phyloP scores from a whole-genome alignment of 2,888 invertebrate genomes.

The Emmelina monodactyla region DNA sequence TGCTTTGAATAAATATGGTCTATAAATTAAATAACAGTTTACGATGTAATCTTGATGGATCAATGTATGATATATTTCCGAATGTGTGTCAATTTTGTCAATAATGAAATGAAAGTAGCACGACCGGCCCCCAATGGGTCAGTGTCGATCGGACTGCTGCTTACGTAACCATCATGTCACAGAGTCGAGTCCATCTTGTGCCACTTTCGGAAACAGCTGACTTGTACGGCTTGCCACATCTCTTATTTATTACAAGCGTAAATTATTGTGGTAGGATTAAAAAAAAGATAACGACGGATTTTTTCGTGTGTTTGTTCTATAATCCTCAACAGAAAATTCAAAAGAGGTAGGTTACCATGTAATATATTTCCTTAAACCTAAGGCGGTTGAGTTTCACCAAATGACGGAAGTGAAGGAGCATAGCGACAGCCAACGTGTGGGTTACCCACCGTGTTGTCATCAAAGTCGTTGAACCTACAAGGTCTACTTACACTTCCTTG shows the following conservation, averaged over 20 bases:
- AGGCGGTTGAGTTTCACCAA: slow-evolving; percentile 44
- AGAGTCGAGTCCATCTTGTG: slow-evolving; percentile 37
- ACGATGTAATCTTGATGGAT: too few relatives aligned
- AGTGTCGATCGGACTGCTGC: slow-evolving; percentile 43
- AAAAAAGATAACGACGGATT: too few relatives aligned
- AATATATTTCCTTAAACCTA: too few relatives aligned
- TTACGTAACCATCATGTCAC: slow-evolving; percentile 52
- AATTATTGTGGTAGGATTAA: too few relatives aligned
- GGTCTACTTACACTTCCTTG: slow-evolving; percentile 41
- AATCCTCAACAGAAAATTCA: too few relatives aligned
- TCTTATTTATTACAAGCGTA: slow-evolving; percentile 14
- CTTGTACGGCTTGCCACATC: slow-evolving; percentile 14
- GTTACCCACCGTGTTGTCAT: slow-evolving; percentile 24
- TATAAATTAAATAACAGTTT: too few relatives aligned
- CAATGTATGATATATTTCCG: too few relatives aligned
- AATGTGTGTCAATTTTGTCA: too few relatives aligned
- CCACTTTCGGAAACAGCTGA: slow-evolving; percentile 32
- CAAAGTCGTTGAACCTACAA: slow-evolving; percentile 46
- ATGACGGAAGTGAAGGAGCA: slow-evolving; percentile 35
- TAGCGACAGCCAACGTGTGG: slow-evolving; percentile 22
- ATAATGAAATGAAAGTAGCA: slow-evolving; percentile 63
- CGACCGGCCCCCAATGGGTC: slow-evolving; percentile 50
- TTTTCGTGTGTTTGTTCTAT: too few relatives aligned
- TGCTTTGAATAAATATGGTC: too few relatives aligned
- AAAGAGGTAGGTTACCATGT: too few relatives aligned